These are phyloP conservation scores for Etia nguti DNA, from an alignment of 2,113 vertebrate species.

Conservation along the genomic window DNA sequence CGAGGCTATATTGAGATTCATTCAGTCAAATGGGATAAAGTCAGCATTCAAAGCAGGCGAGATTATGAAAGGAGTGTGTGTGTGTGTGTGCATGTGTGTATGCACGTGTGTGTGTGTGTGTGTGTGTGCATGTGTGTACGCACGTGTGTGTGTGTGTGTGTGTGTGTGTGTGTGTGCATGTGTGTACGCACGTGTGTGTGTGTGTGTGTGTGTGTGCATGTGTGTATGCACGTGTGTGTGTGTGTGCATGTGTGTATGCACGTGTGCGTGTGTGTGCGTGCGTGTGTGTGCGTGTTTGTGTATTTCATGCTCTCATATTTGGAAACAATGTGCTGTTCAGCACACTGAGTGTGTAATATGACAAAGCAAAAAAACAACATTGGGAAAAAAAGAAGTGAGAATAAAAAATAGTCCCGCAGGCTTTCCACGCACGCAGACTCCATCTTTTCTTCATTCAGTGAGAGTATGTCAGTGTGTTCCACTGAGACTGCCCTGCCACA, in stretches of 20 bases:
- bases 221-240: not conserved
- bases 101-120: not conserved
- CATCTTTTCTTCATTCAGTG: conserved; percentile 24
- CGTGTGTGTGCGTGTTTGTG: not conserved
- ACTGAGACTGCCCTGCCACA: not conserved
- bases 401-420: not conserved
- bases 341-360: conserved; percentile 1
- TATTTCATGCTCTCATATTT: not conserved
- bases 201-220: not conserved
- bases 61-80: not conserved
- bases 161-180: not conserved
- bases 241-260: not conserved
- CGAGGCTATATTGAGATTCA: not conserved
- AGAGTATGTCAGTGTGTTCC: not conserved
- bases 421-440: not conserved
- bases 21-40: conserved; percentile 16
- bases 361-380: conserved; percentile 1
- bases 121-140: not conserved
- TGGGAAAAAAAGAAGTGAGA: not conserved
- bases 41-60: not conserved
- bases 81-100: not conserved
- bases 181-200: too few species aligned
- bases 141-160: too few species aligned
- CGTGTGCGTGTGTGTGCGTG: too few species aligned
- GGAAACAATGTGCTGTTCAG: not conserved